These are phyloP conservation scores for Xanthia icteritia DNA, from an alignment of 2,888 invertebrate genomes.

Conservation along the genomic window DNA sequence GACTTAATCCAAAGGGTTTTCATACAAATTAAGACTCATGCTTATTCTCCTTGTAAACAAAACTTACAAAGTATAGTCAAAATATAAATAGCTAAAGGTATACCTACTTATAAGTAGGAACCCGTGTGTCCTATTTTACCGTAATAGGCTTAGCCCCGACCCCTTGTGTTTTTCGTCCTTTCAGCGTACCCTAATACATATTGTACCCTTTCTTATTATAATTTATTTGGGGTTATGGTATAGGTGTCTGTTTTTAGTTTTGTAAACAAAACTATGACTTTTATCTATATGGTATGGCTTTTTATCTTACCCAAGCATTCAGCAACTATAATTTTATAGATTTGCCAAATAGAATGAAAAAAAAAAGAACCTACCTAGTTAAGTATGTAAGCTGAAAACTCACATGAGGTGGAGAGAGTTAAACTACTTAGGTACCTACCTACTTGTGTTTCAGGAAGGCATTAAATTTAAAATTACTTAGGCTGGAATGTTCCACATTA, in stretches of 20 bases:
- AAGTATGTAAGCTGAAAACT: background rate
- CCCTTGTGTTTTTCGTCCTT: conserved; percentile 51
- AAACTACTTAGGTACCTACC: background rate
- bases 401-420: background rate
- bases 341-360: background rate
- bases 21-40: background rate
- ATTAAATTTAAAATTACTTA: background rate
- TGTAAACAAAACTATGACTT: conserved; percentile 16
- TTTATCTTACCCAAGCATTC: background rate
- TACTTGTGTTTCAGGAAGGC: background rate
- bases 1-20: background rate
- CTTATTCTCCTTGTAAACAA: background rate
- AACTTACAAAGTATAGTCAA: conserved; percentile 14
- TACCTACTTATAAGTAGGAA: conserved; percentile 17
- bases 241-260: conserved; percentile 21
- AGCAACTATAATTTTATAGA: background rate
- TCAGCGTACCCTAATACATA: conserved; percentile 35
- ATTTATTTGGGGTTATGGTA: conserved; percentile 45
- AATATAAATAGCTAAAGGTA: conserved; percentile 16
- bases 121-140: conserved; percentile 44
- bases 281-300: background rate
- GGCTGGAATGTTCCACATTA: background rate
- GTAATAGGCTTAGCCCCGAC: conserved; percentile 52
- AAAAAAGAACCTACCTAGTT: background rate
- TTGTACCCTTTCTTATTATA: conserved; percentile 56